These are phyloP conservation scores for Varanus salvator DNA, from an alignment of 2,113 vertebrate species.

Conservation along the genomic window DNA sequence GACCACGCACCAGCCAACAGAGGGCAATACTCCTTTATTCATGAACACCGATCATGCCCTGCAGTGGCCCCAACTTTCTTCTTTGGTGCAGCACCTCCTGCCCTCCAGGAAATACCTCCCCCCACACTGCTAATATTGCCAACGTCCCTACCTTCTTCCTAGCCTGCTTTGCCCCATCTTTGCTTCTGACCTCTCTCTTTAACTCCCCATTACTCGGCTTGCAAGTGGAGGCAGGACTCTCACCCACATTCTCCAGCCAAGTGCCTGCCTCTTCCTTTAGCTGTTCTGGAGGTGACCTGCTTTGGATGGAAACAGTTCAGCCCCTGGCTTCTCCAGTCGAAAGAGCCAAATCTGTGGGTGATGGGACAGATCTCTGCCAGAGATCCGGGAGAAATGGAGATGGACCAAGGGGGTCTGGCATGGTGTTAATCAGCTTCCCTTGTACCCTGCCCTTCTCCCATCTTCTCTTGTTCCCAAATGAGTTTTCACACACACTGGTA, in stretches of 20 bases:
- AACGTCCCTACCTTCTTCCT: neutral
- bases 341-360: neutral
- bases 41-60: neutral
- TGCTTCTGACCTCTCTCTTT: neutral
- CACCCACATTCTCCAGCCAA: neutral
- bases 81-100: neutral
- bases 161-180: neutral
- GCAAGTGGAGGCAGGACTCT: neutral
- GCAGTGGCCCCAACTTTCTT: neutral
- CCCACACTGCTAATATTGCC: neutral
- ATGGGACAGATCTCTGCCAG: neutral
- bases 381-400: neutral
- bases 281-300: neutral
- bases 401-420: neutral
- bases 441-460: neutral
- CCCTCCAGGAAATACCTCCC: slow-evolving; percentile 2
- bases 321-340: neutral
- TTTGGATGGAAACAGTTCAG: too few species aligned
- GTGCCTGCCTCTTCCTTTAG: neutral
- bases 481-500: neutral
- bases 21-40: neutral
- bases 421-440: neutral
- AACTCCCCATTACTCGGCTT: neutral
- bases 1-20: neutral
- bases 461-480: neutral